These are phyloP conservation scores for Etheostoma perlongum DNA, from an alignment of 2,797 vertebrate species.

Conservation along the genomic window DNA sequence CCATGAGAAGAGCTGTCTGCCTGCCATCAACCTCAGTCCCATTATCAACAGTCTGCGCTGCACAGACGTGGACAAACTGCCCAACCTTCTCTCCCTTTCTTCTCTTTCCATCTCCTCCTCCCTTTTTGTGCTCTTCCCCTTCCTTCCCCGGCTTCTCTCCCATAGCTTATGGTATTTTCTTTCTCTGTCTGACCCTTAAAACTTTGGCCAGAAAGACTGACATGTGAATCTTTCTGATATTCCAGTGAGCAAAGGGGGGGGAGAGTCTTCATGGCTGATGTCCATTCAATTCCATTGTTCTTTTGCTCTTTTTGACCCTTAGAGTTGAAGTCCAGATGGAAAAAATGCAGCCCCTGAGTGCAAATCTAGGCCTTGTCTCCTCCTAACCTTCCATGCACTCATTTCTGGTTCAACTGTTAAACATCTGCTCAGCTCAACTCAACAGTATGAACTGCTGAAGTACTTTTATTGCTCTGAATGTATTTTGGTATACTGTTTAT, in stretches of 20 bases:
- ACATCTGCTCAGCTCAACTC: conserved; percentile 60
- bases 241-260: conserved; percentile 32
- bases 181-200: conserved; percentile 66
- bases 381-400: conserved; percentile 48
- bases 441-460: conserved; percentile 28
- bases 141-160: conserved; percentile 37
- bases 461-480: conserved; percentile 24
- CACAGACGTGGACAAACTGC: conserved; percentile 68
- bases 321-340: conserved; percentile 72
- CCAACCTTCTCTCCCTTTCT: conserved; percentile 65
- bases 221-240: conserved; percentile 75
- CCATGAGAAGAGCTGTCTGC: conserved; percentile 69
- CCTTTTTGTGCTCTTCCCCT: conserved; percentile 52
- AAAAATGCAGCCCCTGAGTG: conserved; percentile 55
- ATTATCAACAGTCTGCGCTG: conserved; percentile 70
- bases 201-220: conserved; percentile 54
- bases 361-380: conserved; percentile 59
- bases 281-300: conserved; percentile 72
- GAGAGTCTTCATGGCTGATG: conserved; percentile 46
- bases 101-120: conserved; percentile 71
- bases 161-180: conserved; percentile 62
- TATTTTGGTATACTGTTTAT: conserved; percentile 28
- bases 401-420: conserved; percentile 53
- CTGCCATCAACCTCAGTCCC: conserved; percentile 74
- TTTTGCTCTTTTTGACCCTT: conserved; percentile 62